phyloP scores from a whole-genome alignment of 1,140 invertebrate genomes.

The Augochlora pura region DNA sequence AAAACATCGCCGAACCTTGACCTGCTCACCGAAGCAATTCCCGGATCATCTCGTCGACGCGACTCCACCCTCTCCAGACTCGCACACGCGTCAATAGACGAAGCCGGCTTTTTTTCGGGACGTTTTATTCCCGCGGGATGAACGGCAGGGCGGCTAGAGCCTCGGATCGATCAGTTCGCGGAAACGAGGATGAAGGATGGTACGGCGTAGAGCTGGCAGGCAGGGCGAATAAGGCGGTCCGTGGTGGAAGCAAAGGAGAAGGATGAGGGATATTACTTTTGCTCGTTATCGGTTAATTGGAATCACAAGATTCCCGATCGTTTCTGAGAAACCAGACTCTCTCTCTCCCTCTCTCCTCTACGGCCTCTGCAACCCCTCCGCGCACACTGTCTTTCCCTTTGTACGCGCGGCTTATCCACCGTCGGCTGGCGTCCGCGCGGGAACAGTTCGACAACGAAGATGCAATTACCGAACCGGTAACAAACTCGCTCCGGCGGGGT shows the following conservation, averaged over 20 bases:
- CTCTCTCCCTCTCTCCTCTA: not conserved
- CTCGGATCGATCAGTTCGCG: slow-evolving; percentile 43
- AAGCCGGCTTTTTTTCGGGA: not conserved
- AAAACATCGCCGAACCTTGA: too few relatives aligned
- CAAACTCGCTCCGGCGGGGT: slow-evolving; percentile 50
- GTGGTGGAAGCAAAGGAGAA: not conserved
- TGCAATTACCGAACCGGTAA: slow-evolving; percentile 58
- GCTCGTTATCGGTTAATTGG: slow-evolving; percentile 68
- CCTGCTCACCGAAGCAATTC: too few relatives aligned
- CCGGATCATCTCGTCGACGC: too few relatives aligned
- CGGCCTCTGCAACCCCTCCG: not conserved
- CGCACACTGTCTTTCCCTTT: slow-evolving; percentile 31
- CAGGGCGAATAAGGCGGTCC: not conserved
- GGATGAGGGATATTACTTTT: slow-evolving; percentile 60
- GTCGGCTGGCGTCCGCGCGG: slow-evolving; percentile 43
- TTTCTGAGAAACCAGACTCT: slow-evolving; percentile 48
- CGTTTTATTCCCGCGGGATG: not conserved
- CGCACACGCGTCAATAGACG: not conserved
- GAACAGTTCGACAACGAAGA: slow-evolving; percentile 37
- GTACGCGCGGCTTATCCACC: slow-evolving; percentile 48
- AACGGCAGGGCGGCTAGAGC: not conserved
- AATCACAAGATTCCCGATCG: slow-evolving; percentile 65
- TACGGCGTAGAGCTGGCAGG: not conserved
- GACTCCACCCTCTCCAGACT: not conserved
- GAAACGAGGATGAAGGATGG: slow-evolving; percentile 25